A percentile compares a stretch with the other conserved stretches of the same genome.
Evolutionary conservation across 2,797 vertebrate genomes (phyloP).

Genomic region (Gorsachius magnificus): DNA sequence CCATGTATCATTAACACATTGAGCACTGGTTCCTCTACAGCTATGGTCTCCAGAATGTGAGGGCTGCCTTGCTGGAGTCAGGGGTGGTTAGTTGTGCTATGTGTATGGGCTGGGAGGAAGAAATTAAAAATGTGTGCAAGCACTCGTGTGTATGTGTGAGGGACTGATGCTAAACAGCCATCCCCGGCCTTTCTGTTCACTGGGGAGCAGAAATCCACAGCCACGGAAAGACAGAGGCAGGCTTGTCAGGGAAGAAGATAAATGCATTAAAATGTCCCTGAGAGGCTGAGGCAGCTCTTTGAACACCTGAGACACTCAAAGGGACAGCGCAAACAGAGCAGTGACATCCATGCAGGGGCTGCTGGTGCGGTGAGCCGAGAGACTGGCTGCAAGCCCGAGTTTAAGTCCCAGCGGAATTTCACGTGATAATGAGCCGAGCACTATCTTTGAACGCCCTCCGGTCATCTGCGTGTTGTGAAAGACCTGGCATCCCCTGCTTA

Average conservation of each 20-base stretch:
- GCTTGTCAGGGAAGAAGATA: background rate
- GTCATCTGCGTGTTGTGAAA: background rate
- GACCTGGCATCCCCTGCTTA: background rate
- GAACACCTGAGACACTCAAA: background rate
- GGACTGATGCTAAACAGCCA: background rate
- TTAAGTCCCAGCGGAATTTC: background rate
- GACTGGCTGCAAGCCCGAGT: background rate
- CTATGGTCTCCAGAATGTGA: accelerated
- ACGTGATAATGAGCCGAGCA: background rate
- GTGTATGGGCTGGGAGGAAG: accelerated
- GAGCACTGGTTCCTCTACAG: background rate
- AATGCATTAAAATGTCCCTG: background rate
- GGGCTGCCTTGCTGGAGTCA: background rate
- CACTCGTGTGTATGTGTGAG: background rate
- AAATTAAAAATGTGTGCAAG: background rate
- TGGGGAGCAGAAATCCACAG: background rate
- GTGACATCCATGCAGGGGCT: background rate
- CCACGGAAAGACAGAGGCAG: background rate
- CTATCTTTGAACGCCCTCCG: background rate
- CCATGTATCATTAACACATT: background rate
- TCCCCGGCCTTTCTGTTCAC: background rate
- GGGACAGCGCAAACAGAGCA: background rate
- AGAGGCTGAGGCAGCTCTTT: background rate
- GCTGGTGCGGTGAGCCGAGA: background rate
- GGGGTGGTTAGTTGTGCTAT: background rate